Base-by-base conservation (phyloP, 2,888 invertebrate species). In the Brassicogethes aeneus region DNA sequence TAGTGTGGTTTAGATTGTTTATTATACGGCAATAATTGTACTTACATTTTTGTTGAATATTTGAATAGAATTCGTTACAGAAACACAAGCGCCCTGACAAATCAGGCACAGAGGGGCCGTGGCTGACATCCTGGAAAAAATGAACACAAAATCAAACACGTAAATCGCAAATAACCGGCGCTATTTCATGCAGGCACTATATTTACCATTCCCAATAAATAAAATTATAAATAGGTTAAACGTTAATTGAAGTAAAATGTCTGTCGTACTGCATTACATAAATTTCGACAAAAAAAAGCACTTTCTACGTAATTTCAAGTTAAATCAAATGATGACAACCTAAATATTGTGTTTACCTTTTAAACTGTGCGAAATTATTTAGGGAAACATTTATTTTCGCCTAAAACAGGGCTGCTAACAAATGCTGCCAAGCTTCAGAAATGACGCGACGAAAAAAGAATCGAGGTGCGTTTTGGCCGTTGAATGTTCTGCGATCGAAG, bases 81-180 rank as follows among this genome's bases (percentile, higher is more conserved):
- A 73, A 3, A 71, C 70, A 7, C 73, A 73, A 50, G 71, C 71
- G 35, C 66, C 71, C 56, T 77, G 75, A 61, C 84, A 84, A 34
- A 83, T 71, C 34, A 82, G 68, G 55, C 83, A 84, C 40, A 66
- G 68, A 1, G 66, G 57, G 45, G 57, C 64, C 16, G 44, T 44
- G 15, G 57, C 47, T 36, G 58, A 57, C 65, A 65, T 64, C 37
- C 59, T 62, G 47, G 34, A 58, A 60, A 44, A 39, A 40, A 23
- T n/a, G n/a, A n/a, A n/a, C n/a, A n/a, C n/a, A n/a, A n/a, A n/a
- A n/a, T n/a, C n/a, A n/a, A n/a, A n/a, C n/a, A n/a, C n/a, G n/a
- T n/a, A n/a, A n/a, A n/a, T n/a, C n/a, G n/a, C n/a, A n/a, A n/a
- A n/a, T n/a, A n/a, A n/a, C n/a, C n/a, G n/a, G n/a, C n/a, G n/a